phyloP scores from a whole-genome alignment of 1,140 invertebrate species.

The Macrostomum lignano region DNA sequence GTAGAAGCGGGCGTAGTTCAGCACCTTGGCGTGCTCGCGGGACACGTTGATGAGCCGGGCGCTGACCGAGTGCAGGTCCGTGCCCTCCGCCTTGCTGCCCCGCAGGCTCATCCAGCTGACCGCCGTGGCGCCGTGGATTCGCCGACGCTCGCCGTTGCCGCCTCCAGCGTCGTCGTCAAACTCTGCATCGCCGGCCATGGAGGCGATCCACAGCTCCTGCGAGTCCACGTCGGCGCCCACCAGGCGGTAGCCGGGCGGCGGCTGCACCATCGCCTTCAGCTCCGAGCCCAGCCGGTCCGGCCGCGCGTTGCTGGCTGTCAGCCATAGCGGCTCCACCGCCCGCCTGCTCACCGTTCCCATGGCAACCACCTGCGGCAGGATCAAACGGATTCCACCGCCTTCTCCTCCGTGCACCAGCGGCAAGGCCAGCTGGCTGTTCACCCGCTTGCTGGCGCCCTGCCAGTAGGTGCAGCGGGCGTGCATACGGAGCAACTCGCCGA shows the following conservation, averaged over 20 bases:
- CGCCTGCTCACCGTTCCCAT: conserved; percentile 69
- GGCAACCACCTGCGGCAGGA: conserved; percentile 44
- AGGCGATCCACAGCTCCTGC: conserved; percentile 91
- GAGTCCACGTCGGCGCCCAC: conserved; percentile 97
- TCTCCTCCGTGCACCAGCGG: no score
- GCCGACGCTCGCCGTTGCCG: no score
- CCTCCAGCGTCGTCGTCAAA: no score
- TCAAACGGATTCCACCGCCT: no score
- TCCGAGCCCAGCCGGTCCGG: conserved; percentile 67
- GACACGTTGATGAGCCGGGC: conserved; percentile 61
- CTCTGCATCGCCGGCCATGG: conserved; percentile 59
- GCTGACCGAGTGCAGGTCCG: conserved; percentile 81
- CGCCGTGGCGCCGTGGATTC: conserved; percentile 38
- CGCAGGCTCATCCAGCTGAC: conserved; percentile 76
- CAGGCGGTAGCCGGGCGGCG: conserved; percentile 55
- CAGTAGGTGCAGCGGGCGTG: no score
- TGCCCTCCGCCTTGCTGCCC: conserved; percentile 58
- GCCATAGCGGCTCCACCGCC: conserved; percentile 86
- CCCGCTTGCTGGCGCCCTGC: no score
- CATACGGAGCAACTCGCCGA: no score
- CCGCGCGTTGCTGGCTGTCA: conserved; percentile 82
- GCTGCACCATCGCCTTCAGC: conserved; percentile 66
- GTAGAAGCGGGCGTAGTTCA: conserved; percentile 88
- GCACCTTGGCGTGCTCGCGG: conserved; percentile 69
- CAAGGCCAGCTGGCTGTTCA: no score